Percentiles rank a stretch among this genome's conserved stretches.
These are phyloP conservation scores for Caloenas nicobarica DNA, from an alignment of 2,113 vertebrate species.

Conservation along the genomic window DNA sequence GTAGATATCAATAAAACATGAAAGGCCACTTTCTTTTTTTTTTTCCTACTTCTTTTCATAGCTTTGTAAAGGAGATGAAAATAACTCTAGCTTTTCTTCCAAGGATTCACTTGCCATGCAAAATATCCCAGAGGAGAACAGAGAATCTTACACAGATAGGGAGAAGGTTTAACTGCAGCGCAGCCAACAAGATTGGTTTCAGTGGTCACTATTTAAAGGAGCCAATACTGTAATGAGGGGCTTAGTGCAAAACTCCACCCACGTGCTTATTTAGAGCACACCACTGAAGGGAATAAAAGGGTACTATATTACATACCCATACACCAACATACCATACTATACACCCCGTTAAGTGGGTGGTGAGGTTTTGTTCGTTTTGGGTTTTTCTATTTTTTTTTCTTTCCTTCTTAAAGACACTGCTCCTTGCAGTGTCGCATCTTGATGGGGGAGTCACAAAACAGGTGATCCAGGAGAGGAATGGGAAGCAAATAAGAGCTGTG, in stretches of 20 bases:
- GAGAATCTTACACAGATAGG: neutral
- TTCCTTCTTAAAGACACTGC: neutral
- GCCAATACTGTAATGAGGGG: neutral
- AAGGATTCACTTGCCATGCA: neutral
- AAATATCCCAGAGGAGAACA: neutral
- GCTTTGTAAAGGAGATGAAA: neutral
- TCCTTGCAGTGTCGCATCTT: neutral
- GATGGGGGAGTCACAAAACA: neutral
- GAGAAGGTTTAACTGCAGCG: neutral
- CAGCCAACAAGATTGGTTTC: neutral
- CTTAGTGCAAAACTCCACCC: neutral
- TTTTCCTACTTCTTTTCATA: neutral
- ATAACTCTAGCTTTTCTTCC: neutral
- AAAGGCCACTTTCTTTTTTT: neutral
- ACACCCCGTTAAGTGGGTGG: neutral
- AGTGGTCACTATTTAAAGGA: neutral
- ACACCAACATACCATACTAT: neutral
- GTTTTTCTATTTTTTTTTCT: too few relatives aligned
- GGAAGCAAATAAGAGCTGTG: neutral
- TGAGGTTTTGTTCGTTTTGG: too few relatives aligned
- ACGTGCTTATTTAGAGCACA: neutral
- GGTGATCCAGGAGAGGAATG: neutral
- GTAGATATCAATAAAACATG: neutral
- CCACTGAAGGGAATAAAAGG: neutral
- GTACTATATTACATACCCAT: neutral